Evolutionary conservation across 2,888 invertebrate species (phyloP).

Genomic region (Uropetala carovei): DNA sequence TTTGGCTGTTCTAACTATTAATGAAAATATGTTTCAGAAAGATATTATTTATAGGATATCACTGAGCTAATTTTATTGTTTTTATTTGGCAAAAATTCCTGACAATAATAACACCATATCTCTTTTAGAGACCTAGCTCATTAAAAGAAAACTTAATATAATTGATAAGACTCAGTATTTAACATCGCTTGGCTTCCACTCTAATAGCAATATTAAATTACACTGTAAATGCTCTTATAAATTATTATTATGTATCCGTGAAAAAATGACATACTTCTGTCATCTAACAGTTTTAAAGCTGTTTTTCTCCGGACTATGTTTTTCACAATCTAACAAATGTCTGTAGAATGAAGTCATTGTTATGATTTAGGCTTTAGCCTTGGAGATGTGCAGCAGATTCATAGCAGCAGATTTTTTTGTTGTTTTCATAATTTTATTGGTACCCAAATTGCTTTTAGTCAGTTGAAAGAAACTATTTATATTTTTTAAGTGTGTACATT

Average conservation of each 20-base stretch:
- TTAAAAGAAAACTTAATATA: constrained; percentile 8
- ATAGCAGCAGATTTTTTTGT: constrained; percentile 26
- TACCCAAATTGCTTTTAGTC: constrained; percentile 38
- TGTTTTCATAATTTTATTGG: neutral
- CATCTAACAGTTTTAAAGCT: neutral
- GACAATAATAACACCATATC: constrained; percentile 48
- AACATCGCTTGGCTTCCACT: constrained; percentile 57
- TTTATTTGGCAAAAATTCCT: constrained; percentile 24
- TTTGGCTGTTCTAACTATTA: constrained; percentile 11
- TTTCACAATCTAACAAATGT: constrained; percentile 2
- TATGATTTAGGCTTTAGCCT: constrained; percentile 36
- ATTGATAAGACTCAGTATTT: constrained; percentile 35
- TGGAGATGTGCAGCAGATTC: neutral
- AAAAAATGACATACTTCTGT: neutral
- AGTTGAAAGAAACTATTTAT: constrained; percentile 15
- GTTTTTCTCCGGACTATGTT: neutral
- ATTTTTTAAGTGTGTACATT: constrained; percentile 22
- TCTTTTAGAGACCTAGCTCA: neutral
- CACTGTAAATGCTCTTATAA: neutral
- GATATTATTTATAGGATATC: constrained; percentile 31
- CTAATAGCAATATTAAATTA: constrained; percentile 51
- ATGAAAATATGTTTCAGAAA: neutral
- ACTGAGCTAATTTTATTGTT: neutral
- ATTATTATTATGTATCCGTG: neutral
- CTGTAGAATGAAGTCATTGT: neutral